Evolutionary conservation across 2,888 invertebrate species (phyloP), one percentile per base, ranked within the genome.

Genomic region (Cryptus viduatorius): DNA sequence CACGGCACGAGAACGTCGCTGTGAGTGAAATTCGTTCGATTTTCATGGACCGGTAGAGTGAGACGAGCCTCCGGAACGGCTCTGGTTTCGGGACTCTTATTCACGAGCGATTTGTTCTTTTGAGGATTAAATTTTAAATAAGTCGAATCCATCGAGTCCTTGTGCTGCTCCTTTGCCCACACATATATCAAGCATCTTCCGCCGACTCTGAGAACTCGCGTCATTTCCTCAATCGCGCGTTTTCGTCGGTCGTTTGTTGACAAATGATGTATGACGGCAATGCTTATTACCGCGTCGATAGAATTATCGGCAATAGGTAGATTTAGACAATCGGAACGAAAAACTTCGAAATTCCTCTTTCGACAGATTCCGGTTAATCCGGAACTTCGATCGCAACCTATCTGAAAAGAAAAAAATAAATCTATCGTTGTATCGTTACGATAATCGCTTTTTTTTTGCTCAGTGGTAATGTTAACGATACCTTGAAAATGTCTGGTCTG

Each of bases 251-350:
- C 96, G 95, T 95, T 94, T 24, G 96, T 98, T 14, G 98, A 97
- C 86, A 99, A 95, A 94, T 99, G 99, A 94, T 99, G 99, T 89
- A 99, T 96, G 0, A 99, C 99, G 1, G 99, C 99, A 89, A 99
- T 98, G 93, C 98, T 98, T 56, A 99, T 96, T 79, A 96, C 96
- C 1, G 96, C 97, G 94, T 99, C 99, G 0, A 97, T 96, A 82
- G 94, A 94, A 31, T 92, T 94, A 86, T 96, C 95, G 69, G 95
- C 95, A 77, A 99, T 94, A 0, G 98, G 97, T 48, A 98, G 93
- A 53, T 94, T 90, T 24, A 98, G 94, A 87, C 98, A 96, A 94
- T 99, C 98, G 59, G 97, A 96, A 0, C 96, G 95, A 89, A 98
- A 95, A 64, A 97, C 96, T 91, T 97, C 95, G 83, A 96, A 96